Base-by-base conservation (phyloP, 2,797 vertebrate species). In the Rhinella marina region DNA sequence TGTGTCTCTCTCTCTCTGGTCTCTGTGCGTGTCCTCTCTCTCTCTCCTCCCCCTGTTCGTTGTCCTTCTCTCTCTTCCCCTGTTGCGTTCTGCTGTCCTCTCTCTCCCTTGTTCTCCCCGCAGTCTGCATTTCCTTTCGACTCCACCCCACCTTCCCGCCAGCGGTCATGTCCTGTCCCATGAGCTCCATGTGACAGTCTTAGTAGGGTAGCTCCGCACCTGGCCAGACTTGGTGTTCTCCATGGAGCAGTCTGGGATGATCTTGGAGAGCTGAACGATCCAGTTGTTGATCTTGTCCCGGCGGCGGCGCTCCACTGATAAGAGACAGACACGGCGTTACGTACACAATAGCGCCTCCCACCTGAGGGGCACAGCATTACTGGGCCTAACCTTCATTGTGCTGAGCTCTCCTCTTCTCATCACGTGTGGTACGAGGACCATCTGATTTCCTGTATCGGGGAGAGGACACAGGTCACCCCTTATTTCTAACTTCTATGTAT, bases 251-350 rank as follows among this genome's bases (percentile, higher is more conserved):
- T 98, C 97, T 0, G 97, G 97, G 91, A 99, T 97, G 85, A 96
- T 96, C 93, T 99, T 98, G 2, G 97, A 99, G 48, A 98, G 95
- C 93, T 98, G 97, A 86, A 98, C 97, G 0, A 98, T 98, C 98
- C 97, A 99, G 93, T 98, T 98, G 93, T 98, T 98, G 90, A 99
- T 98, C 93, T 99, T 98, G 92, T 98, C 97, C 73, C 97, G 91
- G 81, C 97, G 96, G 56, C 97, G 94, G 41, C 97, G 97, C 91
- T 98, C 98, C 91, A 99, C 97, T 99, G 92, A 68, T 25, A 61
- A 64, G 23, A 78, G 27, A 87, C 41, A 80, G 48, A 73, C 23
- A 70, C 2, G 5, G 8, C 4, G 41, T 84, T n/a, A 70, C 25
- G n/a, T 27, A 27, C 66, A 19, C 13, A 41, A 41, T 41, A 14